These are phyloP conservation scores for Xyrauchen texanus DNA, from an alignment of 2,113 vertebrate species.

Conservation along the genomic window DNA sequence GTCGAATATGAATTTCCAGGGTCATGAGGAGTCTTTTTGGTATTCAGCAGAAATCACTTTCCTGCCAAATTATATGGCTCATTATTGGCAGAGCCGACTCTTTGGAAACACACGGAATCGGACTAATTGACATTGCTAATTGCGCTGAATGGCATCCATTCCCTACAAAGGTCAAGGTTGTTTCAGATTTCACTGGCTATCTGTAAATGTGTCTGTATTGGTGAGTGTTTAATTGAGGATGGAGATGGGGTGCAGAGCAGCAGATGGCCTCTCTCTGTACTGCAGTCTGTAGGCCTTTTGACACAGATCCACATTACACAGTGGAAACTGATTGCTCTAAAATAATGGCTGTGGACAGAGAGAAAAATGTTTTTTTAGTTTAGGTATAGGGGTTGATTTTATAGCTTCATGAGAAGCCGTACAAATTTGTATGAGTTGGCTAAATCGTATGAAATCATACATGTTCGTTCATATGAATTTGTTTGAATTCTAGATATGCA, in stretches of 20 bases:
- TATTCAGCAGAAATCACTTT: slow-evolving; percentile 37
- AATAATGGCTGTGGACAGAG: slow-evolving; percentile 8
- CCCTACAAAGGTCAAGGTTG: slow-evolving; percentile 22
- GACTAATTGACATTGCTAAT: slow-evolving; percentile 51
- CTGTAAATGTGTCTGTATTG: slow-evolving; percentile 43
- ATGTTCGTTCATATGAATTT: no score
- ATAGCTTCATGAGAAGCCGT: no score
- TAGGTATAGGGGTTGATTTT: no score
- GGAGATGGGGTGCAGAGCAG: slow-evolving; percentile 24
- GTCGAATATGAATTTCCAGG: slow-evolving; percentile 29
- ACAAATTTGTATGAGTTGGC: no score
- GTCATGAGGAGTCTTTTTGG: slow-evolving; percentile 30
- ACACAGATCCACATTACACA: slow-evolving; percentile 12
- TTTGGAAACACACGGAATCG: slow-evolving; percentile 22
- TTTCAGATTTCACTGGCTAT: slow-evolving; percentile 5
- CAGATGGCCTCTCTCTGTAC: slow-evolving; percentile 49
- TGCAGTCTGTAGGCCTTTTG: slow-evolving; percentile 32
- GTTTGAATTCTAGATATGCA: no score
- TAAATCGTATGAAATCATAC: no score
- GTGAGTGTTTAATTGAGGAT: slow-evolving; percentile 41
- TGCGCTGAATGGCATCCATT: slow-evolving; percentile 28
- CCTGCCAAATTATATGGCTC: slow-evolving; percentile 28
- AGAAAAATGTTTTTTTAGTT: no score
- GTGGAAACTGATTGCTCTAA: slow-evolving; percentile 14
- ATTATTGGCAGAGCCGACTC: slow-evolving; percentile 32